phyloP scores from a whole-genome alignment of 2,888 invertebrate genomes.

The Erynnis tages region DNA sequence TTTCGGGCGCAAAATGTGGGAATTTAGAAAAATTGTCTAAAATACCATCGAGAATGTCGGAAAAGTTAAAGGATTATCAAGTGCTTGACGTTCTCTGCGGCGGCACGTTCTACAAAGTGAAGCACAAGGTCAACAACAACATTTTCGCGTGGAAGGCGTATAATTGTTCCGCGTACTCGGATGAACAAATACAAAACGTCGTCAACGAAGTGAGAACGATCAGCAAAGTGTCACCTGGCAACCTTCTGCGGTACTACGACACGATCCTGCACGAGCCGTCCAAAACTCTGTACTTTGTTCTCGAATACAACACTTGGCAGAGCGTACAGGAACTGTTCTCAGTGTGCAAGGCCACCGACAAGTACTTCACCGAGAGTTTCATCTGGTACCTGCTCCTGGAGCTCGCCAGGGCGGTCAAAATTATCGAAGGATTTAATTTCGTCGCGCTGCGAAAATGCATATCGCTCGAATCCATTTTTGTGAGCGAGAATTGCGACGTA shows the following conservation, averaged over 20 bases:
- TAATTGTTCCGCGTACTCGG: slow-evolving; percentile 66
- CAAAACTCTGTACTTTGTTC: slow-evolving; percentile 72
- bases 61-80: slow-evolving; percentile 74
- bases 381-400: slow-evolving; percentile 68
- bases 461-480: slow-evolving; percentile 53
- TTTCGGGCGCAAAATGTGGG: slow-evolving; percentile 70
- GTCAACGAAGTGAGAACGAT: slow-evolving; percentile 69
- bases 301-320: slow-evolving; percentile 67
- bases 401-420: slow-evolving; percentile 58
- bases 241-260: slow-evolving; percentile 67
- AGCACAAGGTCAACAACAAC: slow-evolving; percentile 76
- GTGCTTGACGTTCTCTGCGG: slow-evolving; percentile 74
- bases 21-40: slow-evolving; percentile 38
- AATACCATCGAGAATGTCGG: slow-evolving; percentile 51
- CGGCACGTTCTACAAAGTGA: slow-evolving; percentile 77
- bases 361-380: slow-evolving; percentile 62
- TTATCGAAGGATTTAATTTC: slow-evolving; percentile 50
- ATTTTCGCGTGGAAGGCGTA: slow-evolving; percentile 77
- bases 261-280: slow-evolving; percentile 72
- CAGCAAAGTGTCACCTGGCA: slow-evolving; percentile 58
- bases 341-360: slow-evolving; percentile 53
- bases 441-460: slow-evolving; percentile 58
- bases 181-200: slow-evolving; percentile 69
- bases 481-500: slow-evolving; percentile 58
- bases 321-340: slow-evolving; percentile 60